These are phyloP conservation scores for Pseudochirops corinnae DNA, from an alignment of 2,797 vertebrate genomes.

Conservation along the genomic window DNA sequence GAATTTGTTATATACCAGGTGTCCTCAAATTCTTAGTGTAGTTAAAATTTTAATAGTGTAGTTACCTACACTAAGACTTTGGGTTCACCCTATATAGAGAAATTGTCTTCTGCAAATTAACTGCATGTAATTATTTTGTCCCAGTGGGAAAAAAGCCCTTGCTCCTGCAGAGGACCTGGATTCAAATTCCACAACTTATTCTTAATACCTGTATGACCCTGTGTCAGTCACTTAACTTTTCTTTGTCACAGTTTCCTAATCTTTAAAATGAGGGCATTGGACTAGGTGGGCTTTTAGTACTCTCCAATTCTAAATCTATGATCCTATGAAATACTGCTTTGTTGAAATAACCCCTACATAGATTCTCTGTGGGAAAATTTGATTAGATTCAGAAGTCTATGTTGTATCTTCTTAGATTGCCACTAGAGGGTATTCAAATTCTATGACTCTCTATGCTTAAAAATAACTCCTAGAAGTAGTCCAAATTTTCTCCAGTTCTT, in stretches of 20 bases:
- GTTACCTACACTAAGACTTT: background rate
- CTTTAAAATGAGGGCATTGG: background rate
- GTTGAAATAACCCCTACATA: background rate
- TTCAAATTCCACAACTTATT: background rate
- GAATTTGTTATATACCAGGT: background rate
- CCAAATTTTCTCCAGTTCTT: conserved; percentile 47
- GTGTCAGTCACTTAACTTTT: background rate
- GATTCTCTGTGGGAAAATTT: conserved; percentile 6
- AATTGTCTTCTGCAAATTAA: background rate
- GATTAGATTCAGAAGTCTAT: conserved; percentile 13
- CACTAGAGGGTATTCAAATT: conserved; percentile 85
- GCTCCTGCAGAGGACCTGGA: background rate
- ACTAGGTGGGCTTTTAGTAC: background rate
- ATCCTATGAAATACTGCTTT: background rate
- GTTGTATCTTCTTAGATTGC: conserved; percentile 68
- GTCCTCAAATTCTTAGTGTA: too few species aligned
- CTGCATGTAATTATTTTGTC: background rate
- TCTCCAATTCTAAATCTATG: background rate
- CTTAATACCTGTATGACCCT: background rate
- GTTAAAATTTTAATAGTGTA: background rate
- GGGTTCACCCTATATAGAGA: background rate
- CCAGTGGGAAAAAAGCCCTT: background rate
- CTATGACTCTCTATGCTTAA: conserved; percentile 43
- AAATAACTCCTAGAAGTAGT: background rate
- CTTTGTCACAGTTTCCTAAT: background rate